Conservation (phyloP, 2,797 vertebrate species). For the Chaenodraco wilsoni region DNA sequence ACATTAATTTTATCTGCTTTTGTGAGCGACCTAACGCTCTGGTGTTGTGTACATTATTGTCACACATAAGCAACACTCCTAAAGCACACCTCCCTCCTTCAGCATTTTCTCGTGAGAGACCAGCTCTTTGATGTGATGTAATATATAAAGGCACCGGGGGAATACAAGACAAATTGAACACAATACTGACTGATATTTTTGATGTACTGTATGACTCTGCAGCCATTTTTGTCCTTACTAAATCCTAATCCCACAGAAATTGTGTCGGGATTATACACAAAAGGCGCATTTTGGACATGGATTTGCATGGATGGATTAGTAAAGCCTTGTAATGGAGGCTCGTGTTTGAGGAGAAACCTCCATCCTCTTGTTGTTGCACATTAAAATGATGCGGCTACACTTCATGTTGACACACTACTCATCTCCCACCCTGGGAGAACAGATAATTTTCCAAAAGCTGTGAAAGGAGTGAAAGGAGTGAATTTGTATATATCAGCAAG, state of each 20-base stretch:
- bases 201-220: slow-evolving; percentile 56
- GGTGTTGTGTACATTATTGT: slow-evolving; percentile 20
- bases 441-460: slow-evolving; percentile 60
- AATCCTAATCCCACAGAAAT: slow-evolving; percentile 82
- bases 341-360: slow-evolving; percentile 66
- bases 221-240: slow-evolving; percentile 58
- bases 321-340: slow-evolving; percentile 82
- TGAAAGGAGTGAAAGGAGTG: slow-evolving; percentile 60
- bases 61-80: slow-evolving; percentile 11
- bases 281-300: slow-evolving; percentile 81
- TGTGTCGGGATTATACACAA: slow-evolving; percentile 84
- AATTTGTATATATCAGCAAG: slow-evolving; percentile 71
- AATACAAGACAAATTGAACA: slow-evolving; percentile 61
- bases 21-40: background rate
- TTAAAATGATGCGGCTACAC: slow-evolving; percentile 62
- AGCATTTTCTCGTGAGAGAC: slow-evolving; percentile 16
- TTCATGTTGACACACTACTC: slow-evolving; percentile 70
- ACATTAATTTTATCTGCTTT: slow-evolving; percentile 43
- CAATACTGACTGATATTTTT: slow-evolving; percentile 60
- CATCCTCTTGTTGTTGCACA: slow-evolving; percentile 63
- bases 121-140: slow-evolving; percentile 60
- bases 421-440: slow-evolving; percentile 60
- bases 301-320: slow-evolving; percentile 85
- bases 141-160: slow-evolving; percentile 30
- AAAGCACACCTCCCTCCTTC: slow-evolving; percentile 18